These are phyloP conservation scores for Plotosus lineatus DNA, from an alignment of 2,113 vertebrate genomes.

Conservation along the genomic window DNA sequence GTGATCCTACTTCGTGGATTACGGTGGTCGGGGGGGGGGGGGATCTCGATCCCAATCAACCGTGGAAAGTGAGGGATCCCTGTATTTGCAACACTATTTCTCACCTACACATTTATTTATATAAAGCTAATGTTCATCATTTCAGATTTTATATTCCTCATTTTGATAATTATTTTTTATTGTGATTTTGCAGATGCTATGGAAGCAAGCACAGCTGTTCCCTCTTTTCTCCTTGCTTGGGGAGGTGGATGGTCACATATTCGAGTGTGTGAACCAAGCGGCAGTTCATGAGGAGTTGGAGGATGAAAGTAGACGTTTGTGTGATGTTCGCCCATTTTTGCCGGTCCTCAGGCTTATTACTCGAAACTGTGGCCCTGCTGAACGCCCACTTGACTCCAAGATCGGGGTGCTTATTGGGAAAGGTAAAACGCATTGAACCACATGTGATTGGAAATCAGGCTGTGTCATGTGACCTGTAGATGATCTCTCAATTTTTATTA, in stretches of 20 bases:
- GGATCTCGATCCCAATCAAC: too few relatives aligned
- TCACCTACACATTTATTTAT: neutral
- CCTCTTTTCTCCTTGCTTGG: constrained; percentile 89
- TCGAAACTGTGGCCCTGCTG: constrained; percentile 88
- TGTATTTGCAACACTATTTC: neutral
- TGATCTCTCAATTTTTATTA: too few relatives aligned
- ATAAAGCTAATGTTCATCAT: neutral
- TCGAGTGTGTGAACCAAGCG: constrained; percentile 94
- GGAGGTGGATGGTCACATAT: constrained; percentile 96
- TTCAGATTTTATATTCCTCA: too few relatives aligned
- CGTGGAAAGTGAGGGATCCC: too few relatives aligned
- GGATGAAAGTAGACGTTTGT: constrained; percentile 90
- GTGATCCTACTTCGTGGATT: too few relatives aligned
- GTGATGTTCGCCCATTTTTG: constrained; percentile 93
- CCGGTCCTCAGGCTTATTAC: constrained; percentile 91
- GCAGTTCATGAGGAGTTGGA: constrained; percentile 96
- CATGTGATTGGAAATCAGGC: neutral
- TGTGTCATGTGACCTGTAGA: too few relatives aligned
- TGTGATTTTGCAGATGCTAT: constrained; percentile 80
- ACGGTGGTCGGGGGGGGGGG: too few relatives aligned
- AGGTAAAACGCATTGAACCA: constrained; percentile 75
- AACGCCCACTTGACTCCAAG: constrained; percentile 91
- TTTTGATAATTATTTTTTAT: neutral
- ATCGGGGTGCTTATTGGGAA: constrained; percentile 96
- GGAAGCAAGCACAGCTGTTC: constrained; percentile 91